These are phyloP conservation scores for Xanthorhoe spadicearia DNA, from an alignment of 2,888 invertebrate genomes.

Conservation along the genomic window DNA sequence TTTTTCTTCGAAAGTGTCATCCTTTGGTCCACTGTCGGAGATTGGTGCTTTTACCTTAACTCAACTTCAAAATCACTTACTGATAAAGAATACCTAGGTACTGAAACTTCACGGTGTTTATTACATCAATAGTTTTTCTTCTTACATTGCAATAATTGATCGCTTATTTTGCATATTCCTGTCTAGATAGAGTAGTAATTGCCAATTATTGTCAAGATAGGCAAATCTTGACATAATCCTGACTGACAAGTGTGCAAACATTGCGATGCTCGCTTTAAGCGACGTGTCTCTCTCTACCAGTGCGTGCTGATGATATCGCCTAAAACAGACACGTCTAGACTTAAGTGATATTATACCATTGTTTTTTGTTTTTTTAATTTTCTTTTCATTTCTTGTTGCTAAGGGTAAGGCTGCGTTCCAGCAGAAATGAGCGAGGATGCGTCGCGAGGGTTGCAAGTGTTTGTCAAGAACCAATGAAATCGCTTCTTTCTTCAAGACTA, in stretches of 20 bases:
- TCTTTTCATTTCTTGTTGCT: neutral
- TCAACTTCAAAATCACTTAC: too few relatives aligned
- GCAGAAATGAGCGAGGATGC: too few relatives aligned
- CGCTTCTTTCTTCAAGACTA: too few relatives aligned
- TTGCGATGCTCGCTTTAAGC: slow-evolving; percentile 4
- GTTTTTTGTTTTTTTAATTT: slow-evolving; percentile 5
- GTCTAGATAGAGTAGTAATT: neutral
- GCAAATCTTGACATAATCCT: neutral
- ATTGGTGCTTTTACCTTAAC: too few relatives aligned
- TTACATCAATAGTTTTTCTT: too few relatives aligned
- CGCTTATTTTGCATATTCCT: neutral
- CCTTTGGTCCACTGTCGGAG: too few relatives aligned
- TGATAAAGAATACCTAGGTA: too few relatives aligned
- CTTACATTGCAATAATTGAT: neutral
- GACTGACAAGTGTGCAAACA: slow-evolving; percentile 1
- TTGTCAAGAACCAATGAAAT: too few relatives aligned
- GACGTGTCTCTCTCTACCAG: slow-evolving; percentile 3
- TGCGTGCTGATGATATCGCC: slow-evolving; percentile 19
- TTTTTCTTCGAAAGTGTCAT: too few relatives aligned
- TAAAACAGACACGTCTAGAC: slow-evolving; percentile 16
- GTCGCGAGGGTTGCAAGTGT: too few relatives aligned
- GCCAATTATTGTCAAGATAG: neutral
- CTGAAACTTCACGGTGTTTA: too few relatives aligned
- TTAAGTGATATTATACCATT: slow-evolving; percentile 11
- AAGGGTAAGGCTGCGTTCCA: neutral